Percentiles rank a stretch among this genome's conserved stretches.
These are phyloP conservation scores for Microplitis deprimator DNA, from an alignment of 2,888 invertebrate species.

Conservation along the genomic window DNA sequence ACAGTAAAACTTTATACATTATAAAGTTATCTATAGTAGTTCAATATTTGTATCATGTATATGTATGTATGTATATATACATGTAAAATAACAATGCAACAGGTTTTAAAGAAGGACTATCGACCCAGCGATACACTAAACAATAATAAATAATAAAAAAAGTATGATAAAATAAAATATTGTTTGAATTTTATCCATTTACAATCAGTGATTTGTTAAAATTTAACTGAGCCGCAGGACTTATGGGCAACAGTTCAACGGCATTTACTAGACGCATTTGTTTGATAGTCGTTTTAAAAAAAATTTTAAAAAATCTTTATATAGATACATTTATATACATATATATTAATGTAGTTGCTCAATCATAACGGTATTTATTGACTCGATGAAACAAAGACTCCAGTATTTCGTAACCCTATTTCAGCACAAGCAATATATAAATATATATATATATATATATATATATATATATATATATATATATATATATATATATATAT, in stretches of 20 bases:
- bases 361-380: constrained; percentile 45
- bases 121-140: not conserved
- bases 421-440: constrained; percentile 25
- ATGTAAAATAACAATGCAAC: constrained; percentile 3
- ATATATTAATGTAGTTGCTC: constrained; percentile 34
- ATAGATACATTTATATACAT: constrained; percentile 15
- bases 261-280: constrained; percentile 3
- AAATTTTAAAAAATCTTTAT: constrained; percentile 13
- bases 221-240: not conserved
- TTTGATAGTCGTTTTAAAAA: not conserved
- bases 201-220: constrained; percentile 15
- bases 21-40: not conserved
- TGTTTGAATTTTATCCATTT: constrained; percentile 3
- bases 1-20: not conserved
- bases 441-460: too few species aligned
- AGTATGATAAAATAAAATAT: not conserved
- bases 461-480: too few species aligned
- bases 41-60: not conserved
- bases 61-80: not conserved
- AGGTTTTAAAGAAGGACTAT: constrained; percentile 7
- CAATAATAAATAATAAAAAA: constrained; percentile 5
- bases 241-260: not conserved
- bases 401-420: constrained; percentile 32
- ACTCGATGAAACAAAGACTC: constrained; percentile 39
- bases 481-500: not conserved